phyloP scores from a whole-genome alignment of 2,797 vertebrate genomes.

The Clarias fuscus region DNA sequence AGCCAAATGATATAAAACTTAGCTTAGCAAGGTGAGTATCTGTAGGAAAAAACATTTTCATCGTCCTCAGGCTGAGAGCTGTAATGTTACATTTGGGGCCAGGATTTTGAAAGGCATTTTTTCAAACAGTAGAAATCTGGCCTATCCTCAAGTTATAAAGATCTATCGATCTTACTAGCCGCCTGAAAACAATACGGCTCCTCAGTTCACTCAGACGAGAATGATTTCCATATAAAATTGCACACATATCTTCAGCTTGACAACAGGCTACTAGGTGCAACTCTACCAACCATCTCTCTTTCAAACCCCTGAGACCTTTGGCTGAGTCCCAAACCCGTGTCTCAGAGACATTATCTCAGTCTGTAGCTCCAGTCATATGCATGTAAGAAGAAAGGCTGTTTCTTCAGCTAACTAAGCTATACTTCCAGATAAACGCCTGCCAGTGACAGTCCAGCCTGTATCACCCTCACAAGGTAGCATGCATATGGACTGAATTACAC shows the following conservation, averaged over 20 bases:
- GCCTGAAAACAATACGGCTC: constrained; percentile 7
- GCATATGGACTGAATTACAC: constrained; percentile 69
- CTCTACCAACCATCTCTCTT: neutral
- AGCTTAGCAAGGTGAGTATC: constrained; percentile 30
- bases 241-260: constrained; percentile 16
- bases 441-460: neutral
- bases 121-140: constrained; percentile 11
- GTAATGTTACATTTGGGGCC: constrained; percentile 4
- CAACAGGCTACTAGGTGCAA: neutral
- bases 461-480: constrained; percentile 27
- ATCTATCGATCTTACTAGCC: constrained; percentile 36
- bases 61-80: constrained; percentile 19
- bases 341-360: neutral
- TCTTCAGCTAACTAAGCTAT: constrained; percentile 3
- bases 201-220: neutral
- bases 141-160: constrained; percentile 11
- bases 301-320: neutral
- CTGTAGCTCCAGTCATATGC: neutral
- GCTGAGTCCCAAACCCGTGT: neutral
- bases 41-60: neutral
- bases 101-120: neutral
- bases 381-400: neutral
- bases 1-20: constrained; percentile 44
- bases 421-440: constrained; percentile 17
- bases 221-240: constrained; percentile 20